Evolutionary conservation across 2,888 invertebrate genomes (phyloP).

Genomic region (Stomorhina lunata): DNA sequence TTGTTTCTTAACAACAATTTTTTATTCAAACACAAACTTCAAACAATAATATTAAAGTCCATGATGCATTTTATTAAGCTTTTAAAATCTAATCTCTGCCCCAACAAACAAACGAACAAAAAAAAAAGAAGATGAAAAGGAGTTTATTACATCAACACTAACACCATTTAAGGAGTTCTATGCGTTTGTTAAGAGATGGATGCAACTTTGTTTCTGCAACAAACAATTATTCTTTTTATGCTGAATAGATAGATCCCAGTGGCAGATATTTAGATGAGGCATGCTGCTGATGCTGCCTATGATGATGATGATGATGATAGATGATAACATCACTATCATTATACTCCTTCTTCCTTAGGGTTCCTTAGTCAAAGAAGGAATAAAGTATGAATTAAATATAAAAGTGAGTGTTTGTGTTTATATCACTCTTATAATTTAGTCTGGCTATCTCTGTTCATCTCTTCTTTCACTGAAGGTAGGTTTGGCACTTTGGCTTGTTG

Average conservation of each 20-base stretch:
- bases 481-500: constrained; percentile 4
- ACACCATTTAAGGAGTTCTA: constrained; percentile 32
- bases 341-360: background rate
- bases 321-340: constrained; percentile 26
- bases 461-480: constrained; percentile 11
- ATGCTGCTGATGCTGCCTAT: constrained; percentile 7
- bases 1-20: background rate
- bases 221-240: constrained; percentile 36
- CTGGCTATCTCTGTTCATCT: too few species aligned
- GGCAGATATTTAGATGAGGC: constrained; percentile 39
- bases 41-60: constrained; percentile 5
- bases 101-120: background rate
- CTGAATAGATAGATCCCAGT: constrained; percentile 38
- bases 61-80: constrained; percentile 36
- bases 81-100: constrained; percentile 41
- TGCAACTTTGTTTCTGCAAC: constrained; percentile 45
- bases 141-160: constrained; percentile 50
- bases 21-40: background rate
- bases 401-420: background rate
- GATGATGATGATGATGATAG: background rate
- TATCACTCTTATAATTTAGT: background rate
- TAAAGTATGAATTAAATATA: constrained; percentile 8
- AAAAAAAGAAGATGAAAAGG: background rate
- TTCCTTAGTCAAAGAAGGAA: constrained; percentile 9
- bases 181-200: constrained; percentile 18